Evolutionary conservation across 2,888 invertebrate genomes (phyloP).

Genomic region (Cantharis rustica): DNA sequence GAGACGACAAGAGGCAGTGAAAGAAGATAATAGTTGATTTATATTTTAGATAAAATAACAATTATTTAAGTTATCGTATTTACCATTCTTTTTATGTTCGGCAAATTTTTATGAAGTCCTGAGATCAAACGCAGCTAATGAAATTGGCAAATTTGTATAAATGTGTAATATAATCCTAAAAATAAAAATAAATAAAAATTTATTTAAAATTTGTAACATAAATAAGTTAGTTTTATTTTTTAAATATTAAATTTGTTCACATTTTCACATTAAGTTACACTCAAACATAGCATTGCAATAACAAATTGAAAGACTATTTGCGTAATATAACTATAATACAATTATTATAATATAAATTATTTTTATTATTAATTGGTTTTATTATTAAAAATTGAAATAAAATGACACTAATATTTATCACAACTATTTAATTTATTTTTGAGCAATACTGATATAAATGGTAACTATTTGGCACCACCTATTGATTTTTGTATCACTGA

Average conservation of each 20-base stretch:
- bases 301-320: background rate
- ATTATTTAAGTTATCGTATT: background rate
- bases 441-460: constrained; percentile 40
- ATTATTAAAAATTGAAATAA: constrained; percentile 1
- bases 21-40: constrained; percentile 54
- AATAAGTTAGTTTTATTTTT: constrained; percentile 7
- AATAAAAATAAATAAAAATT: background rate
- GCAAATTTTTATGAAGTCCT: too few relatives aligned
- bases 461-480: constrained; percentile 46
- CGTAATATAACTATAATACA: background rate
- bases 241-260: constrained; percentile 21
- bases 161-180: too few relatives aligned
- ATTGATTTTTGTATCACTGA: constrained; percentile 36
- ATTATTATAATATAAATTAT: background rate
- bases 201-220: constrained; percentile 1
- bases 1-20: constrained; percentile 65
- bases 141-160: too few relatives aligned
- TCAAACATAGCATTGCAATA: constrained; percentile 23
- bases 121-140: too few relatives aligned
- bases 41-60: background rate
- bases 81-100: too few relatives aligned
- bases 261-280: constrained; percentile 36
- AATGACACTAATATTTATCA: constrained; percentile 18
- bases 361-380: background rate
- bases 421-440: constrained; percentile 13